Percentiles rank a stretch among this genome's conserved stretches.
phyloP scores from a whole-genome alignment of 1,140 invertebrate species.

The Schlechtendalia chinensis region DNA sequence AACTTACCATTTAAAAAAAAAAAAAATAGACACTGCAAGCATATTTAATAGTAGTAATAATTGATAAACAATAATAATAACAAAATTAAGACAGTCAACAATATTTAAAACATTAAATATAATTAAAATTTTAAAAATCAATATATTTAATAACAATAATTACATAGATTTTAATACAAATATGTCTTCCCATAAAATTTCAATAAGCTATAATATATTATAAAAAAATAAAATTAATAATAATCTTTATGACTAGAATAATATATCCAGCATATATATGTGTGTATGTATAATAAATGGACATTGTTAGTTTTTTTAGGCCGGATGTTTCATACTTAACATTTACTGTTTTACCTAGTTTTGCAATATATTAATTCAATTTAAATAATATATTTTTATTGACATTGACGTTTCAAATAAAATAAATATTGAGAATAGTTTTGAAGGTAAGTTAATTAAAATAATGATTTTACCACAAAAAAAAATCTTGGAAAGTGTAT shows the following conservation, averaged over 20 bases:
- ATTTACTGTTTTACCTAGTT: not conserved
- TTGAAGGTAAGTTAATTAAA: not conserved
- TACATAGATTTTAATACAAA: conserved; percentile 24
- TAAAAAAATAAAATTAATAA: conserved; percentile 25
- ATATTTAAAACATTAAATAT: not conserved
- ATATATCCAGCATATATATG: not conserved
- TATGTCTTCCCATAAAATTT: not conserved
- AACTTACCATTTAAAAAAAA: not conserved
- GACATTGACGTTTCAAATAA: not conserved
- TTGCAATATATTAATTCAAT: not conserved
- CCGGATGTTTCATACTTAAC: not conserved
- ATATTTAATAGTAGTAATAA: conserved; percentile 14
- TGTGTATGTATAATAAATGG: not conserved
- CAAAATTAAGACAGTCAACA: conserved; percentile 20
- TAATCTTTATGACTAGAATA: conserved; percentile 26
- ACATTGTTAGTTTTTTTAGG: conserved; percentile 6
- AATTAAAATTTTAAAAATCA: conserved; percentile 8
- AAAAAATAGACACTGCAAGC: not conserved
- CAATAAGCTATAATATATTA: conserved; percentile 7
- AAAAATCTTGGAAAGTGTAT: no score
- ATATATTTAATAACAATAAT: conserved; percentile 21
- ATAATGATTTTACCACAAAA: not conserved
- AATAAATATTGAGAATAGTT: not conserved
- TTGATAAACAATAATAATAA: conserved; percentile 6
- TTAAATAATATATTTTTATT: not conserved